Evolutionary conservation across 2,888 invertebrate genomes (phyloP), one percentile per base, ranked within the genome.

Genomic region (Cantharis nigra): DNA sequence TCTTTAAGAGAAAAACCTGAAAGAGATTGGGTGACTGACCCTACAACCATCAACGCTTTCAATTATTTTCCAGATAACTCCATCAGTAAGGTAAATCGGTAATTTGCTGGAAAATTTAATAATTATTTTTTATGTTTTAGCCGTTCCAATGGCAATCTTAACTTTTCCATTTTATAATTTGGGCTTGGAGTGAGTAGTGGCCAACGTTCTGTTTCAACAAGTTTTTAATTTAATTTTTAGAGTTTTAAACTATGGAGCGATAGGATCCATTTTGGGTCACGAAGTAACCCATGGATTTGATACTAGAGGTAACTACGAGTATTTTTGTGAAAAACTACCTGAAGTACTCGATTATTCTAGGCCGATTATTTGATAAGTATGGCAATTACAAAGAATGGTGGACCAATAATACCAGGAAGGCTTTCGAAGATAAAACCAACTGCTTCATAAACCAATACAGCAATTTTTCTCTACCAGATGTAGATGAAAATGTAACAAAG

Each of bases 331-430:
- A 63, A 20, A 20, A 20, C 10, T 30, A 0, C 3, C 13, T 16
- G 3, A 63, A 3, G 9, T 18, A 18, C 2, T 63, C 4, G 9
- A 72, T 74, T 16, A 16, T 82, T 85, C 62, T 84, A 92, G 96
- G 97, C 13, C 92, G 96, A 70, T 93, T 94, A 84, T 97, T 94
- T 84, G 97, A 98, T 86, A 94, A 94, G 84, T 90, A 92, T 81
- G 98, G 98, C 11, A 96, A 96, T 88, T 90, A 95, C 83, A 89
- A 94, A n/a, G 94, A 95, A 78, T 98, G 97, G 97, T 98, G 97
- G 97, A 93, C 93, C 1, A 94, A 95, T 82, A 89, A 90, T 65
- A 96, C 97, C 0, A 92, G 95, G 69, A 88, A 90, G 13, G 92
- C 93, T 18, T 98, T 96, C 87, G 91, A 93, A 71, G 92, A 94